These are phyloP conservation scores for Porphyrio hochstetteri DNA, from an alignment of 2,113 vertebrate species.

Conservation along the genomic window DNA sequence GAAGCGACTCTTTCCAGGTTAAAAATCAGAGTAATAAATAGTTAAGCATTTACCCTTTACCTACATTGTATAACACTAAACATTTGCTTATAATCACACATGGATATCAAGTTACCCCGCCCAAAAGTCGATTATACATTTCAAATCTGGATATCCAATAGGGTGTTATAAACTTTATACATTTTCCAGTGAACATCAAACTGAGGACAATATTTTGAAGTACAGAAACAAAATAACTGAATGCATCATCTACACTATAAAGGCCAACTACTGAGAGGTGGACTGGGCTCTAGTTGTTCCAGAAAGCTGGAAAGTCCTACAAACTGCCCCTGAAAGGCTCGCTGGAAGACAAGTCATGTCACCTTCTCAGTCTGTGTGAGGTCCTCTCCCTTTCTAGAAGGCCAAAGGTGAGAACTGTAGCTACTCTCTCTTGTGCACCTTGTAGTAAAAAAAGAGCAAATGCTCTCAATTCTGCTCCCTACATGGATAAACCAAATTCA, in stretches of 20 bases:
- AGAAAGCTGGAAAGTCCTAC: neutral
- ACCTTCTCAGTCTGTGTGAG: neutral
- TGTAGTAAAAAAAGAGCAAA: neutral
- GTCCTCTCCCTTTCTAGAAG: neutral
- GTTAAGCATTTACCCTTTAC: constrained; percentile 44
- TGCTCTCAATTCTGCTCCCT: neutral
- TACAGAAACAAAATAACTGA: constrained; percentile 40
- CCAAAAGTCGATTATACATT: neutral
- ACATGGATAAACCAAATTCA: neutral
- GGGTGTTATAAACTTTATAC: constrained; percentile 40
- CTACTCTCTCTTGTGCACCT: neutral
- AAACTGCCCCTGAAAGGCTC: constrained; percentile 1
- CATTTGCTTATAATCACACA: constrained; percentile 32
- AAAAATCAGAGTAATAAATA: constrained; percentile 62
- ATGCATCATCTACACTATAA: neutral
- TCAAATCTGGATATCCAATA: constrained; percentile 36
- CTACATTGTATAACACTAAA: constrained; percentile 40
- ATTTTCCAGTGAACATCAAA: constrained; percentile 56
- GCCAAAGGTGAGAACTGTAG: neutral
- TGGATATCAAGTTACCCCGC: neutral
- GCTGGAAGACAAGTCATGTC: constrained; percentile 34
- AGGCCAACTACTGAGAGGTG: neutral
- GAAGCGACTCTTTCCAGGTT: constrained; percentile 48
- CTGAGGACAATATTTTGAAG: constrained; percentile 16
- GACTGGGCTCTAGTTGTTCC: neutral